Conservation (phyloP, 2,888 invertebrate genomes). For the Philereme transversata region DNA sequence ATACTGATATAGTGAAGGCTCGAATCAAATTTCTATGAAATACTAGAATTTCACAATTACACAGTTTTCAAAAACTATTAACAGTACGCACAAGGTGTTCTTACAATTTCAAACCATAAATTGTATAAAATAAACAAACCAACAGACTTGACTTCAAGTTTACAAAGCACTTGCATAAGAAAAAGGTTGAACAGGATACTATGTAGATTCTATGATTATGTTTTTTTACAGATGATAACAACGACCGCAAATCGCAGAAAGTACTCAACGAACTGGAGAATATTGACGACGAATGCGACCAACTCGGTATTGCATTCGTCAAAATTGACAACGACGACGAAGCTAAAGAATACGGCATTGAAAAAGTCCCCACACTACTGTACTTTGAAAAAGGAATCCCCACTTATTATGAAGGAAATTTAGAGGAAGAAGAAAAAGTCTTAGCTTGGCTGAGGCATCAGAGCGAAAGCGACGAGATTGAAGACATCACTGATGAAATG, state of each 20-base stretch:
- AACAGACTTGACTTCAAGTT: too few species aligned
- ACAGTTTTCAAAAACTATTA: too few species aligned
- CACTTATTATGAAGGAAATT: conserved; percentile 90
- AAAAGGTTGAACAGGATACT: too few species aligned
- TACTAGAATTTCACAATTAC: too few species aligned
- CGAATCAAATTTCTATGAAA: too few species aligned
- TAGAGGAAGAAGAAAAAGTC: conserved; percentile 95
- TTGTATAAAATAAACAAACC: too few species aligned
- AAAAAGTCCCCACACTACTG: conserved; percentile 92
- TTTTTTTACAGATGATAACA: conserved; percentile 89
- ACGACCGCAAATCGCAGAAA: conserved; percentile 93
- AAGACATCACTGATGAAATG: conserved; percentile 97
- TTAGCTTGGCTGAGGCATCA: conserved; percentile 94
- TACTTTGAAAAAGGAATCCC: conserved; percentile 92
- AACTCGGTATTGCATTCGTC: conserved; percentile 94
- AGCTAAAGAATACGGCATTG: conserved; percentile 95
- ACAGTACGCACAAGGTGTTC: too few species aligned
- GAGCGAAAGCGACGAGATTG: conserved; percentile 94
- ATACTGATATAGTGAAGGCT: too few species aligned
- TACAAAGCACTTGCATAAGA: too few species aligned
- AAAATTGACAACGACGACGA: conserved; percentile 96
- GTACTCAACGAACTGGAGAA: conserved; percentile 95
- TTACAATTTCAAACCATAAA: too few species aligned
- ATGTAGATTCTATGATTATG: too few species aligned
- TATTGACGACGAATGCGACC: conserved; percentile 96